Percentiles rank a stretch among this genome's conserved stretches.
Conservation (phyloP, 2,888 invertebrate genomes). For the Drosophila differens region DNA sequence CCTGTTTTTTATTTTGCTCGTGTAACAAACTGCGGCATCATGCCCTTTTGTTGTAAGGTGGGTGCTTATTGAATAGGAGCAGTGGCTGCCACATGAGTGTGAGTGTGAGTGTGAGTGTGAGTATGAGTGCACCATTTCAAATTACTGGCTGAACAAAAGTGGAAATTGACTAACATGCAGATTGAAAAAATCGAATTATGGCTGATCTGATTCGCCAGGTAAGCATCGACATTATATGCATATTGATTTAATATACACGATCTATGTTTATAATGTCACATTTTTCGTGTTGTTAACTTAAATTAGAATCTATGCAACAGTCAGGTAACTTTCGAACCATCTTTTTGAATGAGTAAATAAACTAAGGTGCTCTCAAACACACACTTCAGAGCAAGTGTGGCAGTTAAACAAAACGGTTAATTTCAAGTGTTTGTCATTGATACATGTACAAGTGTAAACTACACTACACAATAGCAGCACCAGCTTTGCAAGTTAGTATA, state of each 20-base stretch:
- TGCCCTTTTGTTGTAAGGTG: conserved; percentile 74
- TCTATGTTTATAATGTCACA: conserved; percentile 30
- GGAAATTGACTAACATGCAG: conserved; percentile 56
- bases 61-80: conserved; percentile 62
- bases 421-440: conserved; percentile 67
- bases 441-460: conserved; percentile 22
- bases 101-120: conserved; percentile 19
- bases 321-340: conserved; percentile 31
- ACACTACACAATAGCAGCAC: background rate
- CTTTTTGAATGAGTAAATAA: conserved; percentile 34
- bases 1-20: conserved; percentile 46
- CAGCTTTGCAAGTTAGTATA: conserved; percentile 31
- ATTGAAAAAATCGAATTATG: conserved; percentile 66
- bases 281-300: conserved; percentile 38
- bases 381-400: conserved; percentile 54
- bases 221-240: background rate
- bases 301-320: conserved; percentile 15
- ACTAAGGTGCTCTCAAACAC: conserved; percentile 44
- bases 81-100: conserved; percentile 23
- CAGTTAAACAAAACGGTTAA: conserved; percentile 52
- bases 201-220: conserved; percentile 42
- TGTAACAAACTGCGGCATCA: conserved; percentile 76
- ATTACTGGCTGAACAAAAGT: conserved; percentile 56
- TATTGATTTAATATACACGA: conserved; percentile 1
- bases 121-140: conserved; percentile 42